Conservation (phyloP, 1,140 invertebrate species). For the Pogonognathellus flavescens region DNA sequence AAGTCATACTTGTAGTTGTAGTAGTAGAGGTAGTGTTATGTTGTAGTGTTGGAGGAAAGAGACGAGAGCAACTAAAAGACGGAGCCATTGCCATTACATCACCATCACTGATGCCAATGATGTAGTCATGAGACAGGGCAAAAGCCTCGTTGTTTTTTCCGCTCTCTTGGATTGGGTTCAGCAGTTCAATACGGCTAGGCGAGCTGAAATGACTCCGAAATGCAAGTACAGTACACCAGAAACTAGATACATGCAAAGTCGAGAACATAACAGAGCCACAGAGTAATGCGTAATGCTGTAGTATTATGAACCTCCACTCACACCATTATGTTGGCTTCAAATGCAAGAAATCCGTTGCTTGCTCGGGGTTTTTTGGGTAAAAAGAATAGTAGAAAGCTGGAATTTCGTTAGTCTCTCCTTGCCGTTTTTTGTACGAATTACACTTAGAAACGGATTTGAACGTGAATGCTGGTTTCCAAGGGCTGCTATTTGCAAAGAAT, state of each 20-base stretch:
- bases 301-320: constrained; percentile 28
- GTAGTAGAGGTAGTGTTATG: neutral
- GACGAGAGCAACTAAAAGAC: constrained; percentile 17
- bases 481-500: neutral
- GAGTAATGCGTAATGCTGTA: constrained; percentile 39
- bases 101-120: constrained; percentile 47
- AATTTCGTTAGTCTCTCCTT: neutral
- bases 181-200: neutral
- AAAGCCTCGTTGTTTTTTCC: constrained; percentile 49
- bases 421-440: neutral
- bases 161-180: constrained; percentile 43
- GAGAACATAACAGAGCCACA: constrained; percentile 8
- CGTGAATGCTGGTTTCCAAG: neutral
- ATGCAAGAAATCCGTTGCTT: constrained; percentile 1
- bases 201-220: neutral
- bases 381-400: neutral
- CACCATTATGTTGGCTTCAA: constrained; percentile 37
- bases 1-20: neutral
- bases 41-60: neutral
- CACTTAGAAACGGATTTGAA: constrained; percentile 23
- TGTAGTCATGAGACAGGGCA: constrained; percentile 47
- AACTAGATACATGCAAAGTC: constrained; percentile 7
- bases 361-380: neutral
- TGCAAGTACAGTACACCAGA: neutral
- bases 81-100: constrained; percentile 43